These are phyloP conservation scores for Lycaon pictus DNA, from an alignment of 2,113 vertebrate species.

Conservation along the genomic window DNA sequence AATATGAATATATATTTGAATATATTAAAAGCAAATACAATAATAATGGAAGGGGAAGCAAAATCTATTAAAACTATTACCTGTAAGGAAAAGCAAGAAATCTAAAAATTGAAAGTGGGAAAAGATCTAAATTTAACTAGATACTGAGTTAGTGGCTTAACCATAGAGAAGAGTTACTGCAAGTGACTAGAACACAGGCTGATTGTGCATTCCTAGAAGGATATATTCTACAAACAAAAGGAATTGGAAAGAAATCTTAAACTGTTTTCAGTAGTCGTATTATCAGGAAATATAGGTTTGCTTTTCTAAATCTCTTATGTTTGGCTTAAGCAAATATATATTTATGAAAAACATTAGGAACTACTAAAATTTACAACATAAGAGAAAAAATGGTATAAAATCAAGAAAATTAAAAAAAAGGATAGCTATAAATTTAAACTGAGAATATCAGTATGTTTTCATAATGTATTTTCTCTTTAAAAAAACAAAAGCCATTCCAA, in stretches of 20 bases:
- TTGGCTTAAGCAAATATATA: constrained; percentile 45
- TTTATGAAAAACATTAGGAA: not conserved
- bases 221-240: constrained; percentile 5
- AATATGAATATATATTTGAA: constrained; percentile 14
- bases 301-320: constrained; percentile 34
- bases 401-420: not conserved
- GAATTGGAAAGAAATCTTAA: constrained; percentile 38
- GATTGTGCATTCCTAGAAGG: not conserved
- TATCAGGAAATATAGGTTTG: not conserved
- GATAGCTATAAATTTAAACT: not conserved
- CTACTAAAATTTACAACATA: constrained; percentile 12
- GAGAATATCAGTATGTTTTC: not conserved
- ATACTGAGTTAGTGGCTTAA: not conserved
- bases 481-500: not conserved
- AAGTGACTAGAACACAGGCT: not conserved
- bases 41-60: not conserved
- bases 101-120: not conserved
- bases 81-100: not conserved
- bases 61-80: not conserved
- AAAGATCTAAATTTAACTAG: not conserved
- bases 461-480: constrained; percentile 44
- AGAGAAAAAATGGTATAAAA: constrained; percentile 46
- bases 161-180: not conserved
- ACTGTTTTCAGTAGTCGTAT: constrained; percentile 5
- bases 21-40: not conserved